Percentiles rank a stretch among this genome's conserved stretches.
These are phyloP conservation scores for Cephalopholis sonnerati DNA, from an alignment of 2,113 vertebrate species.

Conservation along the genomic window DNA sequence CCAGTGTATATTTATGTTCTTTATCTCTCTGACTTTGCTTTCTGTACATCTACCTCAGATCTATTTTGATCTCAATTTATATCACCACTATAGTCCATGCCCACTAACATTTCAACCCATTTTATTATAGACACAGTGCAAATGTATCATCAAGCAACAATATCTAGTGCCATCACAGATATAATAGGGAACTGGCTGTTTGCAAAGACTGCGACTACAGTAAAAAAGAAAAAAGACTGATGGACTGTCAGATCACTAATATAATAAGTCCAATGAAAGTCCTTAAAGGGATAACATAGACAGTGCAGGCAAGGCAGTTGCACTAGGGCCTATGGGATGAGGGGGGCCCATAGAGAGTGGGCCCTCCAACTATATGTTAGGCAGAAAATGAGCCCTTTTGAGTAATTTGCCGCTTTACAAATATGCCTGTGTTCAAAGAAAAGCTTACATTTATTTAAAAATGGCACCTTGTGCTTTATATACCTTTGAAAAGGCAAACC, in stretches of 20 bases:
- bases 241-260: not conserved
- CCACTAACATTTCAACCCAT: not conserved
- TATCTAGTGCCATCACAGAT: not conserved
- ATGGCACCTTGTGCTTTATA: too few relatives aligned
- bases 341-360: too few relatives aligned
- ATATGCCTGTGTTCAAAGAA: too few relatives aligned
- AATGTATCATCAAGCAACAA: not conserved
- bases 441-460: too few relatives aligned
- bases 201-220: not conserved
- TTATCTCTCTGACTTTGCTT: not conserved
- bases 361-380: too few relatives aligned
- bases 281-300: not conserved
- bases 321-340: too few relatives aligned
- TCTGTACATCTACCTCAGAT: not conserved
- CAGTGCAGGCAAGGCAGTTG: too few relatives aligned
- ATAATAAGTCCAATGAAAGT: not conserved
- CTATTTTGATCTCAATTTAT: conserved; percentile 4
- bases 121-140: not conserved
- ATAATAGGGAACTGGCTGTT: not conserved
- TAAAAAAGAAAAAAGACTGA: not conserved
- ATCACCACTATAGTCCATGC: not conserved
- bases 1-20: not conserved
- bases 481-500: too few relatives aligned
- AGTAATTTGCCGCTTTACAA: too few relatives aligned
- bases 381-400: too few relatives aligned